Conservation (phyloP, 2,888 invertebrate genomes). For the Mayetiola destructor region DNA sequence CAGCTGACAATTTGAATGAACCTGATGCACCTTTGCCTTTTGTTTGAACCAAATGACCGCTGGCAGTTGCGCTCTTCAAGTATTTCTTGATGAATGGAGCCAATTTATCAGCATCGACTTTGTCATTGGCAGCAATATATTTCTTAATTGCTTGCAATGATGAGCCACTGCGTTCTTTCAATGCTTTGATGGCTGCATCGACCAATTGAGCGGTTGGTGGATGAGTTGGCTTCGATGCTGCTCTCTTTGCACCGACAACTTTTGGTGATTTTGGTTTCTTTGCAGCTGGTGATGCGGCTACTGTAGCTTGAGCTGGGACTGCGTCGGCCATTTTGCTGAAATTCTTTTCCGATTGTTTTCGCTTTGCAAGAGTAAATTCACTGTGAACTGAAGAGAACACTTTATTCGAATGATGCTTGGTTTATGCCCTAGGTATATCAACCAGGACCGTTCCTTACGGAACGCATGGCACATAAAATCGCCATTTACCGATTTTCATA, state of each 20-base stretch:
- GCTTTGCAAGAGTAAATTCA: too few relatives aligned
- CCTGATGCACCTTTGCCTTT: conserved; percentile 42
- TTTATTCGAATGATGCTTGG: too few relatives aligned
- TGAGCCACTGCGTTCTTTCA: conserved; percentile 31
- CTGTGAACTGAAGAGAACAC: too few relatives aligned
- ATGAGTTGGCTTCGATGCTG: not conserved
- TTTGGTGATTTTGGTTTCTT: not conserved
- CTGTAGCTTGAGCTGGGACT: not conserved
- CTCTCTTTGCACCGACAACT: not conserved
- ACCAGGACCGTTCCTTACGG: too few relatives aligned
- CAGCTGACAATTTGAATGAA: conserved; percentile 31
- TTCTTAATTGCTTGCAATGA: conserved; percentile 46
- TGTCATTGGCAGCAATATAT: conserved; percentile 44
- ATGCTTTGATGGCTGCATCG: not conserved
- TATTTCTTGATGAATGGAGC: conserved; percentile 45
- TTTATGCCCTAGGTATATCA: too few relatives aligned
- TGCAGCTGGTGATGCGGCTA: not conserved
- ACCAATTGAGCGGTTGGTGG: not conserved
- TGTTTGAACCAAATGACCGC: conserved; percentile 39
- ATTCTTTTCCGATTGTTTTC: not conserved
- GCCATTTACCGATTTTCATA: too few relatives aligned
- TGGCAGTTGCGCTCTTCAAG: conserved; percentile 41
- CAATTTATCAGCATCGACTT: conserved; percentile 42
- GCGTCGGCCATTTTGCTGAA: not conserved
- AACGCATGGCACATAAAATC: too few relatives aligned